Evolutionary conservation across 2,113 vertebrate genomes (phyloP), one percentile per base, ranked within the genome.

Genomic region (Protomyctophum bolini): DNA sequence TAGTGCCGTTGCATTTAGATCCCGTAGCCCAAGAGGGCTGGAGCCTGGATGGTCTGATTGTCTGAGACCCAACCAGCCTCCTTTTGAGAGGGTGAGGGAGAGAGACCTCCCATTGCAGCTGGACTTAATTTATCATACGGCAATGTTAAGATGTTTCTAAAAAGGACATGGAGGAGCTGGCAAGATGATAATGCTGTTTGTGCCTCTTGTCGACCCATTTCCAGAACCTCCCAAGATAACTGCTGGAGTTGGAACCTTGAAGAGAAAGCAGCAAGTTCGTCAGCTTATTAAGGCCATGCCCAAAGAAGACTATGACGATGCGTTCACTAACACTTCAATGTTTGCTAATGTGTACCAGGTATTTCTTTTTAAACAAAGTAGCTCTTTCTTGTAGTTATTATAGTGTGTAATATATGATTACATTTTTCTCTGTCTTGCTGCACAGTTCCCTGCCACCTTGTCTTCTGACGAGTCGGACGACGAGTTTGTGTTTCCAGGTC

Each of bases 201-300:
- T 5, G 51, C 52, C 8, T 72, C 33, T 41, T 41, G 33, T 41
- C 33, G 15, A 47, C 10, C 11, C 50, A 63, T 85, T 2, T 28
- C 60, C 85, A 81, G 87, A 91, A 57, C 46, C 57, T 0, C 72
- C 85, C 14, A 54, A 72, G 1, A 93, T 98, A 76, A 94, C 91
- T 29, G 96, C 96, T 46, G 92, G 84, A 75, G 89, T 85, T 79
- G 96, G 96, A 59, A 98, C 98, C 7, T 85, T 98, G 1, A 96
- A 93, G 80, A 90, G 96, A 10, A 98, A 95, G 85, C 91, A 94
- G 82, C 96, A 98, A 88, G 94, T 99, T 83, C 93, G 97, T 48
- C 82, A 95, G 1, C 96, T 96, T 82, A 85, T 99, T 83, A 95
- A 98, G 21, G 82, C 91, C n/a, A 72, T 97, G 86, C 93, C 96